These are phyloP conservation scores for Sturnus vulgaris DNA, from an alignment of 2,113 vertebrate genomes.

Conservation along the genomic window DNA sequence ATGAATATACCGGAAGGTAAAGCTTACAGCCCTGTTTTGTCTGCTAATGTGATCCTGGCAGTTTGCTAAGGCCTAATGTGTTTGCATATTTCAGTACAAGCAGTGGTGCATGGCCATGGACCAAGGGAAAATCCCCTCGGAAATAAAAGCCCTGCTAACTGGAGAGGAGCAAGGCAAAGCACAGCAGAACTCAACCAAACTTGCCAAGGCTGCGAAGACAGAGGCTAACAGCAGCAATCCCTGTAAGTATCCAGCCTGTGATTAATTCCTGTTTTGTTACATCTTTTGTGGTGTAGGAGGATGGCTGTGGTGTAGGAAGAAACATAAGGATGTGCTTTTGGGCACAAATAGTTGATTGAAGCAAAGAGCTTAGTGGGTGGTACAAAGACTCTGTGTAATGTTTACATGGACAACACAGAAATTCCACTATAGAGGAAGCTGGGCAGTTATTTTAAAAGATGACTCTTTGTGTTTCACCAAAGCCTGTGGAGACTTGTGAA, in stretches of 20 bases:
- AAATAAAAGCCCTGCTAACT: slow-evolving; percentile 94
- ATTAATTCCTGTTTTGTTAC: background rate
- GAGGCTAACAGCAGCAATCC: slow-evolving; percentile 72
- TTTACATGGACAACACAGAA: slow-evolving; percentile 26
- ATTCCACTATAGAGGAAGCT: slow-evolving; percentile 2
- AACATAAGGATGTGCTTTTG: slow-evolving; percentile 32
- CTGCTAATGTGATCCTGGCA: slow-evolving; percentile 18
- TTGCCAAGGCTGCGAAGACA: slow-evolving; percentile 76
- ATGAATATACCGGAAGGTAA: background rate
- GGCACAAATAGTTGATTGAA: slow-evolving; percentile 37
- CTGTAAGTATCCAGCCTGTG: slow-evolving; percentile 60
- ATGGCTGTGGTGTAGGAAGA: slow-evolving; percentile 8
- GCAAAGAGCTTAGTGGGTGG: slow-evolving; percentile 16
- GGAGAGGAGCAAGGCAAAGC: slow-evolving; percentile 87
- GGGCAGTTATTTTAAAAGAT: slow-evolving; percentile 10
- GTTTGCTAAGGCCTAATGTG: background rate
- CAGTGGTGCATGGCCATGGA: slow-evolving; percentile 99
- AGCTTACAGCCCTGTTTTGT: slow-evolving; percentile 8
- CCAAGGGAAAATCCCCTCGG: slow-evolving; percentile 97
- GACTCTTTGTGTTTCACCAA: background rate
- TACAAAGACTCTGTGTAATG: slow-evolving; percentile 39
- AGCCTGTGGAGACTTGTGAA: background rate
- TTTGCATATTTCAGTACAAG: slow-evolving; percentile 84
- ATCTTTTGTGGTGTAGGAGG: slow-evolving; percentile 36
- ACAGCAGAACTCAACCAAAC: slow-evolving; percentile 76